These are phyloP conservation scores for Cephus pulcher DNA, from an alignment of 2,888 invertebrate genomes.

Conservation along the genomic window DNA sequence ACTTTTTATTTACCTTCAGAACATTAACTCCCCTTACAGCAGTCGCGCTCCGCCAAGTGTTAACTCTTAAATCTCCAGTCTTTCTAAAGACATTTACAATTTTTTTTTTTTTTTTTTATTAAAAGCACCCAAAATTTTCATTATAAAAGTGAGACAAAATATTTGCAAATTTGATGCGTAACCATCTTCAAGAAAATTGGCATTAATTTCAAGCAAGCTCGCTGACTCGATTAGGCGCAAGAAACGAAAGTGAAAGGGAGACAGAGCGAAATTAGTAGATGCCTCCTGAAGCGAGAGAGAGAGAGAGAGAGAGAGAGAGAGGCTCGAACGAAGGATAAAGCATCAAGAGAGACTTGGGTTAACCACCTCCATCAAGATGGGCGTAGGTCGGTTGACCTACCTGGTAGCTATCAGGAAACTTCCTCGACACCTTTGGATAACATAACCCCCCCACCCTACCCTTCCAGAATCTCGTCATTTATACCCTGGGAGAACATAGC, in stretches of 20 bases:
- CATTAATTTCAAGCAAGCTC: slow-evolving; percentile 1
- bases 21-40: too few species aligned
- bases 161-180: neutral
- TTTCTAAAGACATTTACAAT: neutral
- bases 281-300: neutral
- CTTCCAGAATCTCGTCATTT: neutral
- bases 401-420: slow-evolving; percentile 8
- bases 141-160: too few species aligned
- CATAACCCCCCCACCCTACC: neutral
- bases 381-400: neutral
- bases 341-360: slow-evolving; percentile 2
- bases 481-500: too few species aligned
- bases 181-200: neutral
- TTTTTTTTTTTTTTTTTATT: too few species aligned
- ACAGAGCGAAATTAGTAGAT: too few species aligned
- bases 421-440: slow-evolving; percentile 7
- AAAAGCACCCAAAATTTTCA: neutral
- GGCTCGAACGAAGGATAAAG: neutral
- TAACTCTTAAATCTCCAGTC: too few species aligned
- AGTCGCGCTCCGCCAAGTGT: too few species aligned
- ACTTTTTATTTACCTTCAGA: too few species aligned
- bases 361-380: slow-evolving; percentile 2
- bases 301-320: neutral
- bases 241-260: neutral
- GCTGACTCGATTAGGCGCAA: slow-evolving; percentile 1